phyloP scores from a whole-genome alignment of 2,888 invertebrate species.

The Diaphora mendica region DNA sequence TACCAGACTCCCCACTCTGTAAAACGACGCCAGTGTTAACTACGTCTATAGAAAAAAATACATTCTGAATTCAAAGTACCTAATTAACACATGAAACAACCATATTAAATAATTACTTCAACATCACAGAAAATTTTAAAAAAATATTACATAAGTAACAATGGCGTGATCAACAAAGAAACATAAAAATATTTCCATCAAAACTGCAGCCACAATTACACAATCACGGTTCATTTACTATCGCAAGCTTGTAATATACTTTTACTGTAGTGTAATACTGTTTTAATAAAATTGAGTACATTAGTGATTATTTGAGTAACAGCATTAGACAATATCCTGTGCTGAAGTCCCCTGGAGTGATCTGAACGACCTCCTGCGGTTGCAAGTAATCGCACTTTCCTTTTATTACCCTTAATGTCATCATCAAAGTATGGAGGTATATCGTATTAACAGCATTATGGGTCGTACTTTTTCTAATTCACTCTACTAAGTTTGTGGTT shows the following conservation, averaged over 20 bases:
- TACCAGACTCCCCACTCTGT: neutral
- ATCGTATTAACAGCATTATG: conserved; percentile 49
- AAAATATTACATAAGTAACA: too few relatives aligned
- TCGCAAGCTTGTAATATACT: conserved; percentile 39
- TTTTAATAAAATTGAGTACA: conserved; percentile 51
- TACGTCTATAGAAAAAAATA: neutral
- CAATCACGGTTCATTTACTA: conserved; percentile 38
- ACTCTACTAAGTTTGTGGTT: conserved; percentile 54
- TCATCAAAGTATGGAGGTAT: conserved; percentile 60
- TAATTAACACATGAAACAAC: neutral
- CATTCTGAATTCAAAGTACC: neutral
- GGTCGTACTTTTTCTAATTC: conserved; percentile 54
- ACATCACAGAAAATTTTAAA: neutral
- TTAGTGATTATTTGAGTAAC: conserved; percentile 67
- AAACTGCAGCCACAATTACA: conserved; percentile 37
- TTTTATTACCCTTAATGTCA: conserved; percentile 69
- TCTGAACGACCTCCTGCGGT: conserved; percentile 64
- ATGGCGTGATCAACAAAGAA: neutral
- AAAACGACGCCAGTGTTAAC: neutral
- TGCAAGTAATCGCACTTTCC: conserved; percentile 68
- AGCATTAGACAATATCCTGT: conserved; percentile 73
- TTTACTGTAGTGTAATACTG: conserved; percentile 39
- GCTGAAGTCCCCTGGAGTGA: conserved; percentile 62
- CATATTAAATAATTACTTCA: neutral
- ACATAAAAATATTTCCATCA: conserved; percentile 12